These are phyloP conservation scores for Mirza zaza DNA, from an alignment of 2,113 vertebrate genomes.

Conservation along the genomic window DNA sequence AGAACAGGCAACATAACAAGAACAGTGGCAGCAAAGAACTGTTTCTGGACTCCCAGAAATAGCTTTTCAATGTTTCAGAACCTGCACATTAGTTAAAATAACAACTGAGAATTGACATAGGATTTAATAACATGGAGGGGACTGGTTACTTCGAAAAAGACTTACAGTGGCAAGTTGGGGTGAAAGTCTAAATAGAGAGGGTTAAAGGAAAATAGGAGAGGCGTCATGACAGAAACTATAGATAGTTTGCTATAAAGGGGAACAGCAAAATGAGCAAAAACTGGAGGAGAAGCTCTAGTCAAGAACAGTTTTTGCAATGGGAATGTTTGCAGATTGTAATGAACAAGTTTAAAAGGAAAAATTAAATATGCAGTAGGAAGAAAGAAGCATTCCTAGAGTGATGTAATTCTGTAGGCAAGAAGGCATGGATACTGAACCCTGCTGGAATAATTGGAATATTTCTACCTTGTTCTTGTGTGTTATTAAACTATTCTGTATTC, in stretches of 20 bases:
- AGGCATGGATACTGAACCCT: neutral
- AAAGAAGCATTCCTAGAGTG: neutral
- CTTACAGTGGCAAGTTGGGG: neutral
- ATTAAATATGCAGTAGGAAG: neutral
- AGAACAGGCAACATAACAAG: neutral
- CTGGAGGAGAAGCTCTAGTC: neutral
- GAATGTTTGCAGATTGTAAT: neutral
- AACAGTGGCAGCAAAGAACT: neutral
- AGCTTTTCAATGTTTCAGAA: neutral
- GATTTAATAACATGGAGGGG: neutral
- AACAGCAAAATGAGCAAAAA: neutral
- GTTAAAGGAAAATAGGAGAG: neutral
- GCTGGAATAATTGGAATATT: neutral
- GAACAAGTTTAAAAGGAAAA: neutral
- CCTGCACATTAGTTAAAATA: neutral
- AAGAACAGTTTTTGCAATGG: neutral
- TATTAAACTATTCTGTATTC: neutral
- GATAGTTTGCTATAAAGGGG: neutral
- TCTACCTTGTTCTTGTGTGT: neutral
- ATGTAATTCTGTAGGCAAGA: neutral
- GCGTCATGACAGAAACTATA: neutral
- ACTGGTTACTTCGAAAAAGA: neutral
- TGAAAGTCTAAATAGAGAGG: neutral
- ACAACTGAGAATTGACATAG: neutral
- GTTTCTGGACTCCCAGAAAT: neutral